Base-by-base conservation (phyloP, 2,113 vertebrate species). In the Apteryx mantelli region DNA sequence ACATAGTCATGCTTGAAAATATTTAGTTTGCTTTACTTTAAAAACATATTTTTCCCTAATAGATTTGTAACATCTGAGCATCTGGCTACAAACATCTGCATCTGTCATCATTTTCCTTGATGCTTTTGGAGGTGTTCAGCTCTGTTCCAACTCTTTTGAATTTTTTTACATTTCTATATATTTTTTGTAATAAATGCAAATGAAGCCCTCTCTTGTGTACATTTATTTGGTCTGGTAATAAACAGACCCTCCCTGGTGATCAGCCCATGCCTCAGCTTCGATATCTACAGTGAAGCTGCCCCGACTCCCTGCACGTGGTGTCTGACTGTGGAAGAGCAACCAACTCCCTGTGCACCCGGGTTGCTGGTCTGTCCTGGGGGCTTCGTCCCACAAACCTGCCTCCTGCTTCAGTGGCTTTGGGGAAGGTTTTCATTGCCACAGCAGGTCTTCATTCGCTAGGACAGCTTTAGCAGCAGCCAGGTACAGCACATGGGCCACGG, bases 291-390 rank as follows among this genome's bases (percentile, higher is more conserved):
- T 2, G 36, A 56, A 32, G 4, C 32, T 75, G 22, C 40, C 60
- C 36, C 36, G 12, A 42, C 22, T 40, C 71, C 32, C 58, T 14
- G 6, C 26, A 20, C 0, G 0, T 30, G 25, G 8, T 12, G 4
- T 7, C 48, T 32, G 34, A 64, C 22, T 34, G 6, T 46, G 19
- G 64, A 56, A 87, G 3, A 69, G 13, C 58, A 26, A 26, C 8
- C 42, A 30, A 30, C 6, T 7, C 5, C 7, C 53, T 88, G 55
- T 44, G 44, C 53, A 77, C 11, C 25, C 50, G 28, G 14, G 20
- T 2, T 34, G n/a, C 70, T 74, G 48, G 24, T 28, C 10, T 53
- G 18, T 48, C 68, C n/a, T 61, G 24, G 55, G 84, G 26, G 44
- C 21, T 11, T 42, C 24, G 56, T 61, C 50, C n/a, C 70, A n/a